phyloP scores from a whole-genome alignment of 1,140 invertebrate species.

The Lerema accius region DNA sequence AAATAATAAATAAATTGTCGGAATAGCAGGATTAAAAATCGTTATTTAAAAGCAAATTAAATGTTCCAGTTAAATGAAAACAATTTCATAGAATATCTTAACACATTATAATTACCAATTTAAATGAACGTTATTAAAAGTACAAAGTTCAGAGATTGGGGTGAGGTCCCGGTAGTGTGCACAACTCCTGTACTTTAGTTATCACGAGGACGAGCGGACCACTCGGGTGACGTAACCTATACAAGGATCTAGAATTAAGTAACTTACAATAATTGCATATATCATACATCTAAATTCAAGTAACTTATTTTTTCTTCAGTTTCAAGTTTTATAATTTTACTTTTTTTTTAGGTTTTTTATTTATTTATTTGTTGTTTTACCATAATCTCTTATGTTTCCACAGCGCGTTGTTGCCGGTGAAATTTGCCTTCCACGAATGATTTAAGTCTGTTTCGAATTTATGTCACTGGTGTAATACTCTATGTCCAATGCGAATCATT shows the following conservation, averaged over 20 bases:
- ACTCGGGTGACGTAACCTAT: constrained; percentile 66
- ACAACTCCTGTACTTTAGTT: constrained; percentile 71
- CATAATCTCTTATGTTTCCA: constrained; percentile 78
- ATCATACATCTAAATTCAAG: constrained; percentile 82
- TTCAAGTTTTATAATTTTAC: constrained; percentile 78
- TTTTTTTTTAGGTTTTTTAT: constrained; percentile 77
- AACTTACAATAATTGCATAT: constrained; percentile 81
- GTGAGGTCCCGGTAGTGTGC: constrained; percentile 65
- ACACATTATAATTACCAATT: constrained; percentile 57
- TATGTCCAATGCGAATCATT: constrained; percentile 48
- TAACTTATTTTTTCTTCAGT: constrained; percentile 81
- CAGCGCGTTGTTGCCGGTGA: constrained; percentile 81
- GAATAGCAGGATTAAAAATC: constrained; percentile 44
- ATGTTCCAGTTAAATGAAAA: constrained; percentile 44
- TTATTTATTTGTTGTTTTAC: constrained; percentile 62
- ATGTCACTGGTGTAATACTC: constrained; percentile 20
- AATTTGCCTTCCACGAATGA: constrained; percentile 81
- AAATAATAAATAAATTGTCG: constrained; percentile 31
- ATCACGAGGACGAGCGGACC: constrained; percentile 69
- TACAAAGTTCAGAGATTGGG: constrained; percentile 64
- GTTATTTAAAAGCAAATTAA: constrained; percentile 42
- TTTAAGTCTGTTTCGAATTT: constrained; percentile 58
- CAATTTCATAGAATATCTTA: constrained; percentile 55
- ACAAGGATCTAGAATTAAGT: constrained; percentile 78
- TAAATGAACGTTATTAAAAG: constrained; percentile 60